Percentiles rank a stretch among this genome's conserved stretches.
These are phyloP conservation scores for Drosophila leontia DNA, from an alignment of 1,140 invertebrate genomes.

Conservation along the genomic window DNA sequence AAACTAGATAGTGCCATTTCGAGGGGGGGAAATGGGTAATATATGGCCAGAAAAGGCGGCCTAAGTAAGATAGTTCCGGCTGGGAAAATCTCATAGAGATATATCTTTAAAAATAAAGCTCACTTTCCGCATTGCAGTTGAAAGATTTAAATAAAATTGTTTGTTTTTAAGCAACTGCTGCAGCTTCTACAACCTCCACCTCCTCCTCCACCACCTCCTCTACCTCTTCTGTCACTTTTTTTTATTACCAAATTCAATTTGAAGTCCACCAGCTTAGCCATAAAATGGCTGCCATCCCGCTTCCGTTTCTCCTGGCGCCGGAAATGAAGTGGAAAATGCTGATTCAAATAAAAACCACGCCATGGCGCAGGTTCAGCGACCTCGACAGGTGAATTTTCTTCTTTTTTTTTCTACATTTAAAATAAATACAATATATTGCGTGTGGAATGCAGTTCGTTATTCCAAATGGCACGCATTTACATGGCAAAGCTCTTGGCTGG, in stretches of 20 bases:
- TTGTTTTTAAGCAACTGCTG: conserved; percentile 53
- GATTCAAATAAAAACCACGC: conserved; percentile 18
- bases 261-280: conserved; percentile 32
- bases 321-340: conserved; percentile 59
- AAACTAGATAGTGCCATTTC: background rate
- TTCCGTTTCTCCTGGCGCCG: conserved; percentile 24
- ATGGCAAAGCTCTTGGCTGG: conserved; percentile 56
- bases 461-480: conserved; percentile 60
- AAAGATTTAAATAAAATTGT: conserved; percentile 31
- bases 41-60: background rate
- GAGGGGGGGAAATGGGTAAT: background rate
- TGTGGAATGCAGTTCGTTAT: conserved; percentile 66
- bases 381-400: background rate
- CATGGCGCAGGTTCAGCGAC: conserved; percentile 42
- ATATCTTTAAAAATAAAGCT: background rate
- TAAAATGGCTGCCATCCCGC: conserved; percentile 18
- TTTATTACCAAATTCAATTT: conserved; percentile 66
- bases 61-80: background rate
- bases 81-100: background rate
- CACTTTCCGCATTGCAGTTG: conserved; percentile 2
- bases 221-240: background rate
- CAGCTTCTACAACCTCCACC: conserved; percentile 7
- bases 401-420: background rate
- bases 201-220: background rate
- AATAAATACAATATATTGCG: conserved; percentile 19